Base-by-base conservation (phyloP, 2,113 vertebrate species). In the Lamprologus tigripictilis region DNA sequence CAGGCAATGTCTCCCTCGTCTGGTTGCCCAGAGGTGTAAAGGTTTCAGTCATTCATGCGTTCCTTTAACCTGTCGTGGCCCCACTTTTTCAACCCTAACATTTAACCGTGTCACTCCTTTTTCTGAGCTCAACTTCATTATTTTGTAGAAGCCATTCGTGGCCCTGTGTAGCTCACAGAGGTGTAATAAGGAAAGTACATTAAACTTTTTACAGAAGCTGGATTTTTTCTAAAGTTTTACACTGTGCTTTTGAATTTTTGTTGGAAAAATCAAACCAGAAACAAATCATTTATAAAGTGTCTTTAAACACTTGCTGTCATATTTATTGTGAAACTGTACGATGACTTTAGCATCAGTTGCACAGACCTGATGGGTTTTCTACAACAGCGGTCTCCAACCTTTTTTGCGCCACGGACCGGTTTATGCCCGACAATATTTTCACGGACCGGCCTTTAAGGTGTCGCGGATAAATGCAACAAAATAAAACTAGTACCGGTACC, bases 1-100 rank as follows among this genome's bases (percentile, higher is more conserved):
- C 73, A 92, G 19, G 66, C 61, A 93, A 92, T 90, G 92, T 92
- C 92, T 89, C 93, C 95, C 94, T 91, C 93, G 12, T 86, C 81
- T 92, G 94, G 92, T 17, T 53, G 78, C 4, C 78, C 14, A 14
- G 16, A 49, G 21, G 42, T 49, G 17, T 35, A 13, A 21, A 40
- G n/a, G 16, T 6, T 31, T 49, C 16, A 73, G 16, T 10, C 7
- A 7, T 17, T 23, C 6, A 21, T 53, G 8, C 6, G 1, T 80
- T 31, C 33, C 37, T 26, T 33, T 4, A 49, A 42, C 35, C 9
- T 19, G 23, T 49, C 5, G 0, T 19, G 26, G 71, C 42, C 42
- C 5, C 16, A 3, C 71, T 8, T 28, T 76, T 5, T 31, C 14
- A 47, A 11, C 23, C 42, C 2, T 8, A 9, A 51, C 57, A 35